Conservation (phyloP, 1,140 invertebrate species). For the Bombus turneri region DNA sequence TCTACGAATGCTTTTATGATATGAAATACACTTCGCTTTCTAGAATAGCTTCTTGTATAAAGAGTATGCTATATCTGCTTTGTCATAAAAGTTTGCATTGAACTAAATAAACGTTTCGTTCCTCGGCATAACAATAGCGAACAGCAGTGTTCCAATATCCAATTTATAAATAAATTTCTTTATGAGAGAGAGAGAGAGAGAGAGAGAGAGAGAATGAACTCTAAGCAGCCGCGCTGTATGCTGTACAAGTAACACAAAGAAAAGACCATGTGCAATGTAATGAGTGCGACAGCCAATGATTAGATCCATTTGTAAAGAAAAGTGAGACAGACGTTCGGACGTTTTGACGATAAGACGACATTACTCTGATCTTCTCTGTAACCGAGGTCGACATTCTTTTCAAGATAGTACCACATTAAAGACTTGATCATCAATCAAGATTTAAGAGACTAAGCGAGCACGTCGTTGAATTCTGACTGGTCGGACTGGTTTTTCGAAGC, state of each 20-base stretch:
- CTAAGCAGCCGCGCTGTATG: not conserved
- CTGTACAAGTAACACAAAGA: not conserved
- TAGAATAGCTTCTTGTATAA: too few species aligned
- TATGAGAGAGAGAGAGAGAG: not conserved
- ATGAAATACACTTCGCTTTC: too few species aligned
- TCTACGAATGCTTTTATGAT: too few species aligned
- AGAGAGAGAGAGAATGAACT: not conserved
- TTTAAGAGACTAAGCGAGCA: constrained; percentile 40
- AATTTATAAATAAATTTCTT: too few species aligned
- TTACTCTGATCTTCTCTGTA: constrained; percentile 4
- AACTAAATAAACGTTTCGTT: too few species aligned
- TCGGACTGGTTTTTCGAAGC: not conserved
- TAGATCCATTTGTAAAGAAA: constrained; percentile 23
- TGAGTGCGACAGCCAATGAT: not conserved
- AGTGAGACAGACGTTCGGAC: not conserved
- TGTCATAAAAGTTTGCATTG: too few species aligned
- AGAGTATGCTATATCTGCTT: too few species aligned
- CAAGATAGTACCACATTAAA: constrained; percentile 20
- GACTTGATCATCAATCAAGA: constrained; percentile 46
- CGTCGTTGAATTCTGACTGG: constrained; percentile 51
- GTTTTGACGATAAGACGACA: constrained; percentile 27
- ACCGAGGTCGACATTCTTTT: not conserved
- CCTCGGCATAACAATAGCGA: too few species aligned
- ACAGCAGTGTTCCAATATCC: too few species aligned
- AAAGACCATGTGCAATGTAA: not conserved